Evolutionary conservation across 1,140 invertebrate genomes (phyloP).

Genomic region (Ctenoplectra terminalis): DNA sequence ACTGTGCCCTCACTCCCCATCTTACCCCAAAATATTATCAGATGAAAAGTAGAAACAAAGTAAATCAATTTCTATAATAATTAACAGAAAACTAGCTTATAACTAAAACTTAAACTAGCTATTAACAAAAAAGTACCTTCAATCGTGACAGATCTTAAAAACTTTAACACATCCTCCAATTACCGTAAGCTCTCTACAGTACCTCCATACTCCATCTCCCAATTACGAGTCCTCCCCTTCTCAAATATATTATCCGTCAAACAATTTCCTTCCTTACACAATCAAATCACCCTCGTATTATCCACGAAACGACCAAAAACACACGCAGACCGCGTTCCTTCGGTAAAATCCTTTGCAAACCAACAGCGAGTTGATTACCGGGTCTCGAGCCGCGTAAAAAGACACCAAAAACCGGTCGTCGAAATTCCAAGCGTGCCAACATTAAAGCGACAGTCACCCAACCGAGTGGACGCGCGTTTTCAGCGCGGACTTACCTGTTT

Average conservation of each 20-base stretch:
- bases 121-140: too few relatives aligned
- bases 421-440: slow-evolving; percentile 1
- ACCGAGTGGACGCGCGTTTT: neutral
- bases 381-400: neutral
- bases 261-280: neutral
- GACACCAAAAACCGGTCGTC: neutral
- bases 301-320: neutral
- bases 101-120: too few relatives aligned
- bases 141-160: too few relatives aligned
- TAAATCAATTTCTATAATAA: too few relatives aligned
- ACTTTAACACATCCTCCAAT: too few relatives aligned
- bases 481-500: slow-evolving; percentile 76
- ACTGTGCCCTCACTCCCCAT: too few relatives aligned
- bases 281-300: neutral
- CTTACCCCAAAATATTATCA: too few relatives aligned
- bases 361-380: neutral
- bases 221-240: neutral
- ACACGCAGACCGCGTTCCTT: neutral
- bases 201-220: neutral
- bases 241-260: neutral
- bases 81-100: too few relatives aligned
- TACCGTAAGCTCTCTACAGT: neutral
- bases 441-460: neutral
- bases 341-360: neutral
- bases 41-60: too few relatives aligned